A percentile compares a stretch with the other conserved stretches of the same genome.
Evolutionary conservation across 1,140 invertebrate genomes (phyloP).

Genomic region (Sitobion miscanthi): DNA sequence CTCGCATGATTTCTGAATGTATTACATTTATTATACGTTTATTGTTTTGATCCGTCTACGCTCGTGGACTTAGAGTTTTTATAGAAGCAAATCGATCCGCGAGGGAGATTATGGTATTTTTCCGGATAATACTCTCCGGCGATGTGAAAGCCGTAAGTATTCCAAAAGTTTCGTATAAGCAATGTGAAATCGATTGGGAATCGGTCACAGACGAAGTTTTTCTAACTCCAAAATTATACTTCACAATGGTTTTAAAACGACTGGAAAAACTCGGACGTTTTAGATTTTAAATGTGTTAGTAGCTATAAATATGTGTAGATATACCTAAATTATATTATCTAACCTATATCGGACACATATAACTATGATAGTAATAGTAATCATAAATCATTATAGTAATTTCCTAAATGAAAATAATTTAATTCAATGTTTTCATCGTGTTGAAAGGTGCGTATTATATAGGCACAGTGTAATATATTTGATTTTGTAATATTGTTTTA

Average conservation of each 20-base stretch:
- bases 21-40: not conserved
- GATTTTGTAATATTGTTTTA: not conserved
- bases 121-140: not conserved
- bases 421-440: not conserved
- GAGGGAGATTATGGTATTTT: not conserved
- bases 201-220: not conserved
- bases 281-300: too few relatives aligned
- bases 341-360: not conserved
- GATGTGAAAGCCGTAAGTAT: not conserved
- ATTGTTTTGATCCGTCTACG: not conserved
- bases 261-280: too few relatives aligned
- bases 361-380: not conserved
- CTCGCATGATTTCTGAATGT: not conserved
- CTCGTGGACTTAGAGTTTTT: not conserved
- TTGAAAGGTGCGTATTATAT: not conserved
- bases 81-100: not conserved
- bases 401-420: not conserved
- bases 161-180: not conserved
- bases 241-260: too few relatives aligned
- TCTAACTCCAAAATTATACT: not conserved
- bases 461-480: not conserved
- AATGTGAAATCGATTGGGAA: not conserved
- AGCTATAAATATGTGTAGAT: too few relatives aligned
- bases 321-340: too few relatives aligned
- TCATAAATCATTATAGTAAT: not conserved